phyloP scores from a whole-genome alignment of 2,888 invertebrate genomes.

The Diabrotica balteata region DNA sequence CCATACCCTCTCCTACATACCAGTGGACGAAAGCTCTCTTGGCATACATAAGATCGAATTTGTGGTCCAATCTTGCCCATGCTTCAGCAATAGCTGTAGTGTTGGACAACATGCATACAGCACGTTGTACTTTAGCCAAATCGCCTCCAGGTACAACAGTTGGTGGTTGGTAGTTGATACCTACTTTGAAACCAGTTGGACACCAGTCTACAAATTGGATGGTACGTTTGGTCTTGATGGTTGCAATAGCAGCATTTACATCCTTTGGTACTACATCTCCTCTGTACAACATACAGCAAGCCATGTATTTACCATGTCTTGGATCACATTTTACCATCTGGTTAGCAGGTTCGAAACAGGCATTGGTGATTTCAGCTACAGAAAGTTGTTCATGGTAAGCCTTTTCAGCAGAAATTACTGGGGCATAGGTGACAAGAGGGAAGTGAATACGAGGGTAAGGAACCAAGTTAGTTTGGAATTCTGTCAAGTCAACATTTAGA shows the following conservation, averaged over 20 bases:
- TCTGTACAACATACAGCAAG: constrained; percentile 89
- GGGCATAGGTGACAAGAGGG: constrained; percentile 91
- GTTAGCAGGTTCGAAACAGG: constrained; percentile 95
- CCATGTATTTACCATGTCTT: constrained; percentile 93
- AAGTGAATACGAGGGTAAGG: constrained; percentile 97
- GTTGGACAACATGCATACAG: constrained; percentile 98
- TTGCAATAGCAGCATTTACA: constrained; percentile 93
- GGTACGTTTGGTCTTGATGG: constrained; percentile 93
- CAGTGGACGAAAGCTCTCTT: constrained; percentile 97
- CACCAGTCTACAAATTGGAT: constrained; percentile 95
- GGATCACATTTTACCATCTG: constrained; percentile 97
- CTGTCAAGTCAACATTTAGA: constrained; percentile 90
- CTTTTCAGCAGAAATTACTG: constrained; percentile 92
- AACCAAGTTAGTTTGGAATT: constrained; percentile 95
- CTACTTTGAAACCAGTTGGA: constrained; percentile 81
- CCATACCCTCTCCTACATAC: constrained; percentile 90
- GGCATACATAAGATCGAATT: constrained; percentile 96
- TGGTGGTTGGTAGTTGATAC: constrained; percentile 93
- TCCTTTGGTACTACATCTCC: constrained; percentile 86
- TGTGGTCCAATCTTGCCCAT: constrained; percentile 95
- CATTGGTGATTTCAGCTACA: constrained; percentile 92
- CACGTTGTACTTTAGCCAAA: constrained; percentile 92
- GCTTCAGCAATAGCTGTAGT: constrained; percentile 96
- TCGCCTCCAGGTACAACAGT: constrained; percentile 96
- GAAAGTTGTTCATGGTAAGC: constrained; percentile 93